Evolutionary conservation across 2,113 vertebrate species (phyloP).

Genomic region (Lycocorax pyrrhopterus): DNA sequence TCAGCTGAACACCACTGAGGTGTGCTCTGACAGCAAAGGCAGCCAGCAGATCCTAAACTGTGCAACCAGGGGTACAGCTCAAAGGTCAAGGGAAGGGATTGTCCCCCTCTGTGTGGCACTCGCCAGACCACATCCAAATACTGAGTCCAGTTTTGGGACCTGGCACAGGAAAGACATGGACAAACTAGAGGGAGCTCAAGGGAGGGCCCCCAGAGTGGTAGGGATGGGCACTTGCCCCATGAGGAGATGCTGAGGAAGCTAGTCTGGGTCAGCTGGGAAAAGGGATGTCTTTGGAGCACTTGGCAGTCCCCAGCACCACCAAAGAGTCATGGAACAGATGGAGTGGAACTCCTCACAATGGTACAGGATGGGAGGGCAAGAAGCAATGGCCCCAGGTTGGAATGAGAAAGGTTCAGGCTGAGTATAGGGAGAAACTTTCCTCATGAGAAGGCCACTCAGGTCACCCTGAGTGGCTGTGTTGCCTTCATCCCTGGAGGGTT

Average conservation of each 20-base stretch:
- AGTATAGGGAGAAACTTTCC: neutral
- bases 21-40: neutral
- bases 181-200: neutral
- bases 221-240: neutral
- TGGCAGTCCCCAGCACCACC: fast-evolving
- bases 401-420: neutral
- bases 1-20: neutral
- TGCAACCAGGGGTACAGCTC: fast-evolving
- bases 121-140: neutral
- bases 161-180: neutral
- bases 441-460: neutral
- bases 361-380: neutral
- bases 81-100: neutral
- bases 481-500: neutral
- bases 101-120: neutral
- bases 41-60: neutral
- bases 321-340: neutral
- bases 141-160: neutral
- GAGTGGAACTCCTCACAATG: neutral
- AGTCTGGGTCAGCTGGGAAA: neutral
- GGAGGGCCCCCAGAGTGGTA: neutral
- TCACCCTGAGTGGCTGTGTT: neutral
- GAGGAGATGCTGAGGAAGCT: neutral
- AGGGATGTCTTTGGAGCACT: neutral
- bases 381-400: neutral